Conservation (phyloP, 2,113 vertebrate species). For the Planiliza haematocheilus region DNA sequence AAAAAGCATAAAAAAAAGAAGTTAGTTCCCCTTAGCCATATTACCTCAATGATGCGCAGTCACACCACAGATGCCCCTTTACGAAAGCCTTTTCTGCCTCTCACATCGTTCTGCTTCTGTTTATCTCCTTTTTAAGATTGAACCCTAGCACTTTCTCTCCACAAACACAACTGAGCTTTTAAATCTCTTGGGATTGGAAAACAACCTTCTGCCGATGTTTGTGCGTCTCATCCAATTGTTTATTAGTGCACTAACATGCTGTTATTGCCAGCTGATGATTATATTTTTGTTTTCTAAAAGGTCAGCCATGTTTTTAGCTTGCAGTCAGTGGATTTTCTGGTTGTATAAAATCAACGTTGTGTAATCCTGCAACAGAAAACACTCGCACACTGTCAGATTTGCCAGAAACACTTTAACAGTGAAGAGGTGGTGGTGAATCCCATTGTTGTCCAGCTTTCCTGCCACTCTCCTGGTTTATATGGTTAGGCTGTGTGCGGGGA, state of each 20-base stretch:
- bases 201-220: not conserved
- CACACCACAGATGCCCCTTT: not conserved
- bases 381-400: not conserved
- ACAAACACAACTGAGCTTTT: not conserved
- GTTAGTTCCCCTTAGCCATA: not conserved
- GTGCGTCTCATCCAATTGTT: not conserved
- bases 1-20: not conserved
- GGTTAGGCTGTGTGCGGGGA: constrained; percentile 17
- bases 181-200: not conserved
- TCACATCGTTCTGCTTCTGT: not conserved
- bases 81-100: constrained; percentile 8
- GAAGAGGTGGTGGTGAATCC: not conserved
- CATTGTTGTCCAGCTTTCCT: constrained; percentile 20
- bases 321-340: not conserved
- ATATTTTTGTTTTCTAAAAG: not conserved
- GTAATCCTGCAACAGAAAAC: not conserved
- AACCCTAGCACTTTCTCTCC: not conserved
- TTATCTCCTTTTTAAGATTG: not conserved
- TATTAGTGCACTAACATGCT: not conserved
- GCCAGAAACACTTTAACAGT: not conserved
- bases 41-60: not conserved
- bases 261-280: not conserved
- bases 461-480: constrained; percentile 1
- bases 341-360: not conserved
- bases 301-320: not conserved